These are phyloP conservation scores for Antidorcas marsupialis DNA, from an alignment of 2,113 vertebrate genomes.

Conservation along the genomic window DNA sequence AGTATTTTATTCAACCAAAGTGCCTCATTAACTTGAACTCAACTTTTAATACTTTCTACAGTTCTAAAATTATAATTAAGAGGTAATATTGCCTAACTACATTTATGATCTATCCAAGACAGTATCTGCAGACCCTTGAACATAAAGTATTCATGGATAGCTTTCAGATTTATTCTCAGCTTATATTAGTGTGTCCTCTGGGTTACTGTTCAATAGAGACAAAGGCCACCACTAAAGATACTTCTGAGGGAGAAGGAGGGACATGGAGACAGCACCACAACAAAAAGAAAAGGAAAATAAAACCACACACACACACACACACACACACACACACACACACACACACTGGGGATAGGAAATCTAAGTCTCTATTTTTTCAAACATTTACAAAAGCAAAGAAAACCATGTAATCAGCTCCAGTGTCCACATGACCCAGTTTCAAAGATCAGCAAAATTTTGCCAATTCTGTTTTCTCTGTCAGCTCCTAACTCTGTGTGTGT, in stretches of 20 bases:
- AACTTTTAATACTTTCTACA: background rate
- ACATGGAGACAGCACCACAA: background rate
- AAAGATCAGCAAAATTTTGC: background rate
- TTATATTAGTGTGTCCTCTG: background rate
- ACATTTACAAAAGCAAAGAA: background rate
- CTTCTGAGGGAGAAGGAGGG: background rate
- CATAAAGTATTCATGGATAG: background rate
- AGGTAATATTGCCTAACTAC: background rate
- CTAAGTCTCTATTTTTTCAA: background rate
- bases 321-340: background rate
- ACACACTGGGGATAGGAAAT: background rate
- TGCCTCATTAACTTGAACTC: background rate
- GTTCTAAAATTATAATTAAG: background rate
- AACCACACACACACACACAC: too few species aligned
- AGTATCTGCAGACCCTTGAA: background rate
- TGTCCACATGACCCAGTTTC: background rate
- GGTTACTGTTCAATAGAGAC: background rate
- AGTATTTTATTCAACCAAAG: background rate
- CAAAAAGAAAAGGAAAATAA: background rate
- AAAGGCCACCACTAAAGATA: background rate
- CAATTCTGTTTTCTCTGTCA: background rate
- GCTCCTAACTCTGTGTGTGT: background rate
- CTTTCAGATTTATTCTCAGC: background rate
- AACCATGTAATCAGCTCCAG: background rate
- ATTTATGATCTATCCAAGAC: background rate